phyloP scores from a whole-genome alignment of 2,113 vertebrate genomes.

The Silurus glanis region DNA sequence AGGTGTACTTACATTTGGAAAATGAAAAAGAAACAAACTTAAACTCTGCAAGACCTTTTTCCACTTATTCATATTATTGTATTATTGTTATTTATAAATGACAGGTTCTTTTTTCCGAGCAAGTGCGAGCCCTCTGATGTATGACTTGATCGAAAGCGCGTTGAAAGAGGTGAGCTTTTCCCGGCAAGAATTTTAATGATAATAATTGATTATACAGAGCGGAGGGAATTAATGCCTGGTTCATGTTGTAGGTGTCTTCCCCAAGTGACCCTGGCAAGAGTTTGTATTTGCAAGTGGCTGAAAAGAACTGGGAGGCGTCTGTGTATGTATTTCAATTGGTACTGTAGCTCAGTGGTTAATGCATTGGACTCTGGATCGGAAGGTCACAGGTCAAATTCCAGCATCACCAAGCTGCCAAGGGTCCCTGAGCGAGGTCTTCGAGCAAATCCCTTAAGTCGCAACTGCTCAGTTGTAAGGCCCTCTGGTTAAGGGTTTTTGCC shows the following conservation, averaged over 20 bases:
- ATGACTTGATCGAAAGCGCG: slow-evolving; percentile 69
- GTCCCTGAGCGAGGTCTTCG: too few relatives aligned
- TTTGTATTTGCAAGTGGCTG: slow-evolving; percentile 59
- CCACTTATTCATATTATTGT: not conserved
- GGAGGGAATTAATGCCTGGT: not conserved
- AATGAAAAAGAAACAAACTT: not conserved
- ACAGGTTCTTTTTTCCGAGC: slow-evolving; percentile 78
- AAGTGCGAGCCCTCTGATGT: slow-evolving; percentile 82
- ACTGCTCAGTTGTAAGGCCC: too few relatives aligned
- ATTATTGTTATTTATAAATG: not conserved
- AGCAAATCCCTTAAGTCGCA: too few relatives aligned
- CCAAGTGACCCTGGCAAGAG: fast-evolving
- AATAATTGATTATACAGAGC: not conserved
- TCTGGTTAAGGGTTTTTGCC: too few relatives aligned
- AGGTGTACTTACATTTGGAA: slow-evolving; percentile 69
- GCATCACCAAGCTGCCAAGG: too few relatives aligned
- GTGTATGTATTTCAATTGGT: slow-evolving; percentile 73
- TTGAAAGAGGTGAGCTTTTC: slow-evolving; percentile 74
- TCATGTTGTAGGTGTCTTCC: slow-evolving; percentile 69
- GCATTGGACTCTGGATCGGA: too few relatives aligned
- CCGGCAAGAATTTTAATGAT: not conserved
- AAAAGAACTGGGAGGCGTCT: slow-evolving; percentile 61
- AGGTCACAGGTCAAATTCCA: too few relatives aligned
- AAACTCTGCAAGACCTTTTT: not conserved
- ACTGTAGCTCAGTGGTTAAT: too few relatives aligned